Evolutionary conservation across 1,140 invertebrate genomes (phyloP).

Genomic region (Aphelenchoides fujianensis): DNA sequence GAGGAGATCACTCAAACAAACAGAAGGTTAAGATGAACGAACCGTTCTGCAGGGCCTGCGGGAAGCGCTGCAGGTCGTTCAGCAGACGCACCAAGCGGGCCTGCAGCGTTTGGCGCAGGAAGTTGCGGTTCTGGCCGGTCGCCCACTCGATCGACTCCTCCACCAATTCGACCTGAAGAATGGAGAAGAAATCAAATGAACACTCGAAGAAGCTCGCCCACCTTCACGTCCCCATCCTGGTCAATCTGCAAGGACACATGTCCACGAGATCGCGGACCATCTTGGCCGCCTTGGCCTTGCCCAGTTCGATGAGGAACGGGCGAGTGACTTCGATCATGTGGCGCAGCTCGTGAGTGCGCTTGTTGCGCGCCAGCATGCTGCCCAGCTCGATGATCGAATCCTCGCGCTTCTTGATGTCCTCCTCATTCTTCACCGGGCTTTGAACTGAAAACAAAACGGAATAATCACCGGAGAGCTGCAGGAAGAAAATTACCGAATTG

Average conservation of each 20-base stretch:
- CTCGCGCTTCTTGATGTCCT: conserved; percentile 52
- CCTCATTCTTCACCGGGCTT: conserved; percentile 44
- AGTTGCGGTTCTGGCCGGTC: conserved; percentile 91
- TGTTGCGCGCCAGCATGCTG: conserved; percentile 42
- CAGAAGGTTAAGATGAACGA: neutral
- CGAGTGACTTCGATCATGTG: conserved; percentile 69
- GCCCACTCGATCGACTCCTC: conserved; percentile 99
- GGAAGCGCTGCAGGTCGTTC: conserved; percentile 53
- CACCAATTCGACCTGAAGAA: conserved; percentile 66
- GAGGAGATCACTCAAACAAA: conserved; percentile 19
- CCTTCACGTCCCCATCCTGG: conserved; percentile 69
- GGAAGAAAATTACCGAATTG: conserved; percentile 45
- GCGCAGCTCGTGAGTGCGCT: conserved; percentile 47
- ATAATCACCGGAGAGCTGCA: conserved; percentile 12
- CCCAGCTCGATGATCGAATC: conserved; percentile 54
- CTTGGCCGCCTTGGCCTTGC: conserved; percentile 98
- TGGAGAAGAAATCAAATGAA: conserved; percentile 23
- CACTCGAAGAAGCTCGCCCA: conserved; percentile 64
- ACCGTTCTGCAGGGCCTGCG: conserved; percentile 51
- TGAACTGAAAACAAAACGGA: conserved; percentile 39
- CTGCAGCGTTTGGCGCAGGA: conserved; percentile 90
- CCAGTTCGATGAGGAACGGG: conserved; percentile 84
- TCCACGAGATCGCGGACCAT: conserved; percentile 91
- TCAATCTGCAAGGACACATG: conserved; percentile 87
- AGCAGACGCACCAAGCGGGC: conserved; percentile 60